Evolutionary conservation across 2,797 vertebrate species (phyloP).

Genomic region (Pangasius krempfi): DNA sequence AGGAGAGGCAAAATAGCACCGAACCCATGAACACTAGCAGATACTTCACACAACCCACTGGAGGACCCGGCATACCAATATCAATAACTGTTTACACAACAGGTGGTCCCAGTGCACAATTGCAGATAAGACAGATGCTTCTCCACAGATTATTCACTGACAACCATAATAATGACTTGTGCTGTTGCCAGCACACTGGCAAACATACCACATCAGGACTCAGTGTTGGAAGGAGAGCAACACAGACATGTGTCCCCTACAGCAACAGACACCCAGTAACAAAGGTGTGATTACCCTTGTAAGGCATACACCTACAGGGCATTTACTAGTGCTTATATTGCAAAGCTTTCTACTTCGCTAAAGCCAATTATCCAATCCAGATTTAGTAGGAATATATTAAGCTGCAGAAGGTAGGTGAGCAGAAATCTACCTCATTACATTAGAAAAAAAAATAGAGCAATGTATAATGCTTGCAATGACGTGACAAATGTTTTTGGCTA

Average conservation of each 20-base stretch:
- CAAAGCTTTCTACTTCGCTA: conserved; percentile 1
- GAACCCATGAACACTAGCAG: background rate
- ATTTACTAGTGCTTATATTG: background rate
- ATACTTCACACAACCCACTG: background rate
- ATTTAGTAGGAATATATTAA: conserved; percentile 5
- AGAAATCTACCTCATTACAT: background rate
- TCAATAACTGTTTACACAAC: background rate
- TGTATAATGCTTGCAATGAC: conserved; percentile 51
- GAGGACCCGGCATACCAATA: background rate
- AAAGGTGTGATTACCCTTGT: background rate
- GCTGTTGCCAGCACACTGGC: background rate
- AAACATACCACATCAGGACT: background rate
- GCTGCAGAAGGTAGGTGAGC: background rate
- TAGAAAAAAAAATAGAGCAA: conserved; percentile 6
- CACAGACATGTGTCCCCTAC: background rate
- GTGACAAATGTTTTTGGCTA: conserved; percentile 55
- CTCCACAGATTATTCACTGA: background rate
- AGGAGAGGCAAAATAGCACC: background rate
- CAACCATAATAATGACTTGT: background rate
- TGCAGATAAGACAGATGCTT: background rate
- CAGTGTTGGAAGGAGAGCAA: background rate
- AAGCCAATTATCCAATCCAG: background rate
- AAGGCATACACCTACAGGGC: background rate
- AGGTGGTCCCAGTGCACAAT: background rate
- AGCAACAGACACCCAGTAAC: background rate